Evolutionary conservation across 2,113 vertebrate species (phyloP).

Genomic region (Lepidothrix coronata): DNA sequence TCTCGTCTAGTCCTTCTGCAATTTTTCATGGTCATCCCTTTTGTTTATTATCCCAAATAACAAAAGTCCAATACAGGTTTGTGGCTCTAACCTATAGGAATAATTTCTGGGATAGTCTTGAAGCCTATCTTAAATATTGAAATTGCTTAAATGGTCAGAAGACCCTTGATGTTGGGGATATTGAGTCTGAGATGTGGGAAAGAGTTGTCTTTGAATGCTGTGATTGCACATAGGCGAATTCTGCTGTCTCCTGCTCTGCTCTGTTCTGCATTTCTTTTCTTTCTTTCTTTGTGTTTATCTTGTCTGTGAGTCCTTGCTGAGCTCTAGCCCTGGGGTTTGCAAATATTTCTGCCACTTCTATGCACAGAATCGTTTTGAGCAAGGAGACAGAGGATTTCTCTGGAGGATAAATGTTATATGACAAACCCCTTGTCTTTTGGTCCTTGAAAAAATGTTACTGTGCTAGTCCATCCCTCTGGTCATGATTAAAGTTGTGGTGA

Average conservation of each 20-base stretch:
- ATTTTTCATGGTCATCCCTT: slow-evolving; percentile 8
- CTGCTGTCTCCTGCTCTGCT: not conserved
- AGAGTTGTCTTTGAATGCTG: not conserved
- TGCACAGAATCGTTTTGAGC: not conserved
- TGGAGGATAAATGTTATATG: not conserved
- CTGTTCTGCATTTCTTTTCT: not conserved
- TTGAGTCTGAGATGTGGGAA: not conserved
- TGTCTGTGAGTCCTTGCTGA: not conserved
- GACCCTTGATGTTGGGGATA: not conserved
- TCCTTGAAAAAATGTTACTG: slow-evolving; percentile 58
- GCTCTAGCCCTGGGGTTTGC: not conserved
- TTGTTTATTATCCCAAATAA: not conserved
- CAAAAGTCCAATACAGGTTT: not conserved
- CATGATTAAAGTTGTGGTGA: slow-evolving; percentile 61
- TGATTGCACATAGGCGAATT: not conserved
- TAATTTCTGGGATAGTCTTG: not conserved
- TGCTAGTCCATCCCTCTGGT: slow-evolving; percentile 54
- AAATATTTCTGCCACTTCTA: not conserved
- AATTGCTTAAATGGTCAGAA: not conserved
- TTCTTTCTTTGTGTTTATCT: not conserved
- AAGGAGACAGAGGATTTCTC: not conserved
- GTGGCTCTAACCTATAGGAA: not conserved
- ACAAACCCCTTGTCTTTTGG: slow-evolving; percentile 27
- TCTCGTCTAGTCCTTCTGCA: not conserved
- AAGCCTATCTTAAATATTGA: not conserved